Percentiles rank a stretch among this genome's conserved stretches.
Evolutionary conservation across 1,140 invertebrate genomes (phyloP).

Genomic region (Campodea augens): DNA sequence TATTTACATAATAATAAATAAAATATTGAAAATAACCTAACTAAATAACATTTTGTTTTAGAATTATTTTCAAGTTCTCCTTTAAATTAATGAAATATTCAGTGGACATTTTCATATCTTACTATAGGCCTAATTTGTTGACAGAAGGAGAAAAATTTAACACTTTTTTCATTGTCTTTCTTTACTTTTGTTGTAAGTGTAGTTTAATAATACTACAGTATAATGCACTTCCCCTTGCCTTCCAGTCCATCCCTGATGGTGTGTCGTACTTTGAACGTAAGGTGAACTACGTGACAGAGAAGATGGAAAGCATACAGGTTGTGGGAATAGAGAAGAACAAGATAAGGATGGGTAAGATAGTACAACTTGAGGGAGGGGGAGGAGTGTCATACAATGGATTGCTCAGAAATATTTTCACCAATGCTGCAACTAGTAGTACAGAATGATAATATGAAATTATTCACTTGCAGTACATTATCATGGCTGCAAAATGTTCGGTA

Average conservation of each 20-base stretch:
- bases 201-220: neutral
- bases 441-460: neutral
- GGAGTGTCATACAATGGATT: constrained; percentile 1
- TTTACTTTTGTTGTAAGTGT: constrained; percentile 4
- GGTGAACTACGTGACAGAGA: constrained; percentile 72
- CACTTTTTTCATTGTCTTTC: neutral
- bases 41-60: too few relatives aligned
- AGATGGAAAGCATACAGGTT: constrained; percentile 82
- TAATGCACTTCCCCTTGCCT: constrained; percentile 17
- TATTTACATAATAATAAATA: too few relatives aligned
- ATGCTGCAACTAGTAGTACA: too few relatives aligned
- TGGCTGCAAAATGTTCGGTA: too few relatives aligned
- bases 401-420: neutral
- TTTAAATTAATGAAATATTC: too few relatives aligned
- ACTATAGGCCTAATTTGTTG: too few relatives aligned
- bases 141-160: neutral
- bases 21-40: too few relatives aligned
- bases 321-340: constrained; percentile 68
- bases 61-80: too few relatives aligned
- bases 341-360: constrained; percentile 49
- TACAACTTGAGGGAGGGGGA: constrained; percentile 3
- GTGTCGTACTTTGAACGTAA: constrained; percentile 85
- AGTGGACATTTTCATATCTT: too few relatives aligned
- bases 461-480: neutral
- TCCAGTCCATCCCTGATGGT: constrained; percentile 49